phyloP scores from a whole-genome alignment of 2,113 vertebrate species.

The Shinisaurus crocodilurus region DNA sequence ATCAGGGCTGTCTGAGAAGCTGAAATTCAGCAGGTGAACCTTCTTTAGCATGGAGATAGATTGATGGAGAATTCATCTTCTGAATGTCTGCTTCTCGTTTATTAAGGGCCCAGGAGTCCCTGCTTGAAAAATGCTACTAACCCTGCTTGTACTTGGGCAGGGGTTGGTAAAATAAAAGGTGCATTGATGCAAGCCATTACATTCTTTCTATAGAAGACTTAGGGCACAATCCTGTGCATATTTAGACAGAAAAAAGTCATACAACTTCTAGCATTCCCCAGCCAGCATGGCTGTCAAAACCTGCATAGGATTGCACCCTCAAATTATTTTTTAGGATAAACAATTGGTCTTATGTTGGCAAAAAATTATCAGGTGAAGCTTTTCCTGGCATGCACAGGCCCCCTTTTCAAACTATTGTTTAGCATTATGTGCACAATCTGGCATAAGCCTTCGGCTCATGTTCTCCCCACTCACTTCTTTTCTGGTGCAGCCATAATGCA shows the following conservation, averaged over 20 bases:
- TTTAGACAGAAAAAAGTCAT: too few species aligned
- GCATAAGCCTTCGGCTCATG: too few species aligned
- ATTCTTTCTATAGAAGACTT: not conserved
- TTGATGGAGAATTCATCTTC: not conserved
- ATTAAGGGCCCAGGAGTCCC: not conserved
- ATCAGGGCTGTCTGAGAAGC: not conserved
- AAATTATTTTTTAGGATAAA: not conserved
- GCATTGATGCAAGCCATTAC: not conserved
- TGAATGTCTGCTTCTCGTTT: not conserved
- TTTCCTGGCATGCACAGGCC: not conserved
- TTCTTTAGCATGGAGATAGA: not conserved
- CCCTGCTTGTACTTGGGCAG: not conserved
- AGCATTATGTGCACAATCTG: not conserved
- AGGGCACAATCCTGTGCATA: too few species aligned
- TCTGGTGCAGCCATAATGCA: not conserved
- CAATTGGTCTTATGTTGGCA: too few species aligned
- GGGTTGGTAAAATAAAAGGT: not conserved
- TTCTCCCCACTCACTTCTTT: not conserved
- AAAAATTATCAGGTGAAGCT: not conserved
- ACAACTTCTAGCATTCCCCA: too few species aligned
- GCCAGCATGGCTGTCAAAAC: too few species aligned
- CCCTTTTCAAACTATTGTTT: too few species aligned
- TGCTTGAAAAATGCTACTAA: not conserved
- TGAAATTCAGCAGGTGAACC: not conserved
- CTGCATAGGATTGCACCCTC: too few species aligned